phyloP scores from a whole-genome alignment of 1,140 invertebrate genomes.

The Sitophilus oryzae region DNA sequence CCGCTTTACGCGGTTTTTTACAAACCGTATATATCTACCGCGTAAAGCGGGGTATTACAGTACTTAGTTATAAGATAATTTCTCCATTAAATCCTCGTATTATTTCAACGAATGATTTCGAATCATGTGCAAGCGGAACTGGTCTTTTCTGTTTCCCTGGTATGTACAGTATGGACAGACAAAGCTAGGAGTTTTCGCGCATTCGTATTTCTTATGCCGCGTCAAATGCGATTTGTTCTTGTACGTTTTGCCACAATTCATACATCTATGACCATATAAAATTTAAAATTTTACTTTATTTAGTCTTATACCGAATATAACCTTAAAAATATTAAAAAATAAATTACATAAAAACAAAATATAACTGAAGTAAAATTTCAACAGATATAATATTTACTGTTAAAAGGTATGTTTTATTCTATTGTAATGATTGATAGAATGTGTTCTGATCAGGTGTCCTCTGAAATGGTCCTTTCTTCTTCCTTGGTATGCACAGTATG shows the following conservation, averaged over 20 bases:
- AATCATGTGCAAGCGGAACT: conserved; percentile 26
- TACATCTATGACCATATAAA: conserved; percentile 7
- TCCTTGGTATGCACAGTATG: conserved; percentile 36
- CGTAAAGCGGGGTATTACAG: too few relatives aligned
- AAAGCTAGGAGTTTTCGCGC: conserved; percentile 43
- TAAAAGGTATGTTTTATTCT: conserved; percentile 7
- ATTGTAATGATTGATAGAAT: conserved; percentile 22
- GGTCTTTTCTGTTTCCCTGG: conserved; percentile 36
- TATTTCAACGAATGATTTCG: not conserved
- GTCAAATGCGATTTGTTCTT: conserved; percentile 29
- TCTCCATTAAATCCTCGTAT: too few relatives aligned
- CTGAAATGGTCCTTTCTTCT: conserved; percentile 24
- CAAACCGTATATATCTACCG: too few relatives aligned
- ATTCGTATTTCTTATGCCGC: conserved; percentile 31
- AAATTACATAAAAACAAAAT: too few relatives aligned
- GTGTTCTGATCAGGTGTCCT: conserved; percentile 21
- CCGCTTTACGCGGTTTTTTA: too few relatives aligned
- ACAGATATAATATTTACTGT: too few relatives aligned
- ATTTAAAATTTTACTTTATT: too few relatives aligned
- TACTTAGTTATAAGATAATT: too few relatives aligned
- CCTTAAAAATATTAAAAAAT: too few relatives aligned
- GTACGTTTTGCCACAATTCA: conserved; percentile 27
- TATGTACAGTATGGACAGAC: conserved; percentile 44
- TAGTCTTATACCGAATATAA: too few relatives aligned
- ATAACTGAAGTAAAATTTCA: too few relatives aligned